Base-by-base conservation (phyloP, 2,113 vertebrate genomes). In the Dromas ardeola region DNA sequence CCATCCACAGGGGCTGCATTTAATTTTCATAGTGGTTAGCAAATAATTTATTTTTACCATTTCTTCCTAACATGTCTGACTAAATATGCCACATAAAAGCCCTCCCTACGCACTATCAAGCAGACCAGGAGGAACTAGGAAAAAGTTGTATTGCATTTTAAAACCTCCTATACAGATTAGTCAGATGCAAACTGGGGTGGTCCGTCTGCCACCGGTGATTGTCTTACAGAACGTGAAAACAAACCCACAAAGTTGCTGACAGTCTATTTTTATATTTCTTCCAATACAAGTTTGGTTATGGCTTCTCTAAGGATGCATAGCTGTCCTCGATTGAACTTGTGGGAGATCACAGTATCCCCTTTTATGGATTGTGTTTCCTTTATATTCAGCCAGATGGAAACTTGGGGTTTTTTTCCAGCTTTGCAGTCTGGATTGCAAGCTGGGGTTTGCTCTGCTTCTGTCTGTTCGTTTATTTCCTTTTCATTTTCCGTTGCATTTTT, bases 301-400 rank as follows among this genome's bases (percentile, higher is more conserved):
- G 49, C n/a, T 90, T 73, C 90, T 82, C 58, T 45, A 53, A 80
- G 74, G 88, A 82, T 66, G 66, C 71, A 66, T 8, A 69, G 53
- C 27, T 93, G 53, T 80, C 92, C 90, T 73, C 0, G 0, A 62
- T 13, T 78, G 80, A 94, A 96, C 86, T 34, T 71, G 45, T 3
- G 63, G 45, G 62, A 80, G 55, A 63, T 52, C 55, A 70, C 47
- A 55, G 63, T 42, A 91, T 88, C 42, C 76, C 49, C 59, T 84
- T 92, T 66, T 81, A 84, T 62, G 70, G 71, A 66, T 14, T 2
- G 0, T 43, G 32, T 83, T 92, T 93, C 81, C 66, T 90, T 92
- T 80, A 40, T 88, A 45, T 53, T 88, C 76, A 92, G 81, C 11
- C 93, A 94, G 45, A 94, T 93, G 62, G 85, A 95, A 95, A 88